Base-by-base conservation (phyloP, 2,113 vertebrate species). In the Cnemophilus loriae region DNA sequence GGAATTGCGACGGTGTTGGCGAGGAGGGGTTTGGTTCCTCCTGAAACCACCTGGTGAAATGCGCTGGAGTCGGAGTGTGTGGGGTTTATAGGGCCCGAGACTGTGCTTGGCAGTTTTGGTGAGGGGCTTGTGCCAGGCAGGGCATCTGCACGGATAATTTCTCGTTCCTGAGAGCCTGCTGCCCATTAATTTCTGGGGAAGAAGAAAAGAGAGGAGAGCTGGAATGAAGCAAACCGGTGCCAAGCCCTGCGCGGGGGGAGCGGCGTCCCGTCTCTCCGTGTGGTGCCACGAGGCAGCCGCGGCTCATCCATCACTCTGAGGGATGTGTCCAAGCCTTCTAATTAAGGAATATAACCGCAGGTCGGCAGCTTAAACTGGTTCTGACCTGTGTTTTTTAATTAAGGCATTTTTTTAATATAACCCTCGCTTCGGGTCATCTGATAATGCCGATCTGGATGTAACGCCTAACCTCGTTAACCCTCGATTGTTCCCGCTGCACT, bases 381-480 rank as follows among this genome's bases (percentile, higher is more conserved):
- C 85, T 77, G 93, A 83, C 94, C 84, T 35, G 86, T 52, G 55
- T 92, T 96, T 96, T 97, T 96, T 97, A 97, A 97, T 96, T 94
- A 97, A 96, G 85, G 78, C 69, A 7, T 87, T 91, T 97, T 96
- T 96, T 96, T 92, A 96, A 95, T 96, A 35, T 70, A 89, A 59
- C 63, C 87, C 61, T 74, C 80, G 93, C 96, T 95, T 55, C 16
- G 3, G 94, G 97, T 97, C 94, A 84, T 97, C 95, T 95, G 87
- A 19, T 73, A 85, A 84, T 87, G 15, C 60, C 89, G 46, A 94
- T 95, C 80, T 89, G 91, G 85, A 94, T 32, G 4, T 46, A 49
- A 79, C 41, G 49, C 68, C 91, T 78, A 52, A 78, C 87, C 92
- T 87, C 28, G 79, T 95, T 96, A 94, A 95, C 94, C 85, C 77